Conservation (phyloP, 2,797 vertebrate species). For the Gallinago solitaria region DNA sequence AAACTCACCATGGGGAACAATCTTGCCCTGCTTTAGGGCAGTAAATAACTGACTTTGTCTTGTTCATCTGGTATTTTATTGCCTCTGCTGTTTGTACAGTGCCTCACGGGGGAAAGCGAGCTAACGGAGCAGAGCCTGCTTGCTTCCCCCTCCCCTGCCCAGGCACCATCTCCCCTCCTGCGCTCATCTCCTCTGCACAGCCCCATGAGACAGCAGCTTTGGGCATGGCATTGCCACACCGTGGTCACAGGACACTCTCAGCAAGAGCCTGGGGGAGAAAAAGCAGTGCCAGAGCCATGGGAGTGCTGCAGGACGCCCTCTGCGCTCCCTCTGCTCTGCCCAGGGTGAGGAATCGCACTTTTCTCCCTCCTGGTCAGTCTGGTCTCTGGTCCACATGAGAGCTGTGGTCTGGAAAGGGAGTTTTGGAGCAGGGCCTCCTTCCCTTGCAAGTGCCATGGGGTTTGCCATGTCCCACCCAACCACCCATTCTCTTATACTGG, state of each 20-base stretch:
- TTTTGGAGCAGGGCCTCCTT: neutral
- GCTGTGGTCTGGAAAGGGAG: neutral
- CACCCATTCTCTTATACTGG: neutral
- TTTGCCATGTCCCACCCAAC: neutral
- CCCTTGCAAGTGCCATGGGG: neutral
- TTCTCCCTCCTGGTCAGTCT: neutral
- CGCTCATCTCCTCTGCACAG: neutral
- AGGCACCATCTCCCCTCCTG: neutral
- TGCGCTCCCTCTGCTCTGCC: neutral
- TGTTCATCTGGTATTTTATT: neutral
- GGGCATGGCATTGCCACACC: neutral
- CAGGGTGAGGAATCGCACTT: neutral
- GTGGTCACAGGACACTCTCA: neutral
- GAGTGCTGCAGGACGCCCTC: rapidly evolving
- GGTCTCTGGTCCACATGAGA: rapidly evolving
- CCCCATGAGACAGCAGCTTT: neutral
- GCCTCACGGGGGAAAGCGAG: rapidly evolving
- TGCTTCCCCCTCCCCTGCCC: rapidly evolving
- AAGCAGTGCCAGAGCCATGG: neutral
- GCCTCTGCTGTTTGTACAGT: neutral
- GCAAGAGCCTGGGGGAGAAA: neutral
- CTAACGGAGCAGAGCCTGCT: neutral
- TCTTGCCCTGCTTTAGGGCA: neutral
- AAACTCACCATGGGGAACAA: neutral
- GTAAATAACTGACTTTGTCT: neutral